A percentile compares a stretch with the other conserved stretches of the same genome.
Evolutionary conservation across 2,888 invertebrate species (phyloP).

Genomic region (Luperina nickerlii): DNA sequence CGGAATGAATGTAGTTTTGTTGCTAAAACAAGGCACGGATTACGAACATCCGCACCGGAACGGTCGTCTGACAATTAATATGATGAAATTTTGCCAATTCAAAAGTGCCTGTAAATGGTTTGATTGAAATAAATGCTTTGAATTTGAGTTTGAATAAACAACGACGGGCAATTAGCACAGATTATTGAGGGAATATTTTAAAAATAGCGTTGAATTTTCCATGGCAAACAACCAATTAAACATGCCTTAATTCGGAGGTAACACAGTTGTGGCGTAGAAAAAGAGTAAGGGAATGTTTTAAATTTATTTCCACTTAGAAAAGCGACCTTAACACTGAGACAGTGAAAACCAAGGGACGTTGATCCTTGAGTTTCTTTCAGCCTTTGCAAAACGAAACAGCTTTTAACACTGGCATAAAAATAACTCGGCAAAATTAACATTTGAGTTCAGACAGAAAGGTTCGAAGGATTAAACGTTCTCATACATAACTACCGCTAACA

Average conservation of each 20-base stretch:
- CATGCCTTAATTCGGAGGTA: neutral
- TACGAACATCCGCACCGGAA: conserved; percentile 43
- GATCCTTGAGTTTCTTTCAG: neutral
- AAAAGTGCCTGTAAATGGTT: no score
- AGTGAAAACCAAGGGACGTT: neutral
- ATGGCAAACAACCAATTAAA: conserved; percentile 4
- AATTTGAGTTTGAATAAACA: conserved; percentile 23
- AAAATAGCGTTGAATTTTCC: conserved; percentile 26
- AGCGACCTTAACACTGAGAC: neutral
- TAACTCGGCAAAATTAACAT: conserved; percentile 13
- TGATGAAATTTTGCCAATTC: no score
- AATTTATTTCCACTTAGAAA: neutral
- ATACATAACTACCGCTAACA: neutral
- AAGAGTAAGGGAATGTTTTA: neutral
- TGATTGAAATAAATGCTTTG: no score
- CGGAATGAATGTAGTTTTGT: conserved; percentile 42
- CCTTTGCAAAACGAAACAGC: neutral
- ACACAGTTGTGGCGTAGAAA: neutral
- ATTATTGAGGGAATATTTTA: conserved; percentile 16
- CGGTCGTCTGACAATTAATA: conserved; percentile 29
- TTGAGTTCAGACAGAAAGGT: neutral
- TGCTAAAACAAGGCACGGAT: conserved; percentile 45
- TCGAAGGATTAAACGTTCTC: neutral
- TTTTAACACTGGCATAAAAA: neutral
- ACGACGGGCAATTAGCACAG: conserved; percentile 32